Percentiles rank a stretch among this genome's conserved stretches.
phyloP scores from a whole-genome alignment of 2,113 vertebrate genomes.

The Pionites leucogaster region DNA sequence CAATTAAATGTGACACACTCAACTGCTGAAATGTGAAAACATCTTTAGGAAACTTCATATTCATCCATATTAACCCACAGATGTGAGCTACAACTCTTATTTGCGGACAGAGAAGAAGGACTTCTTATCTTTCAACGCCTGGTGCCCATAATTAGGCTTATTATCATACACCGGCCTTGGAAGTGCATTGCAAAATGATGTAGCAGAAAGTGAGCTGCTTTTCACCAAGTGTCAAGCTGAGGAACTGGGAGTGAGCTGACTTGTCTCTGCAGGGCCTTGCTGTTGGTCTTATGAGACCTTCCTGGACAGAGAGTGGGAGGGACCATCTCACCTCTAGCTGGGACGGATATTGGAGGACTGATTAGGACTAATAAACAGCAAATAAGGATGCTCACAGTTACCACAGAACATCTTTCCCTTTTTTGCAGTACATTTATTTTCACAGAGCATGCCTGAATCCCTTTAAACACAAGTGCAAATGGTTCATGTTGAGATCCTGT shows the following conservation, averaged over 20 bases:
- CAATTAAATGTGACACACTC: constrained; percentile 60
- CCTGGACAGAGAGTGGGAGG: not conserved
- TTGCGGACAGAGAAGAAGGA: not conserved
- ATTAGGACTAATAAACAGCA: not conserved
- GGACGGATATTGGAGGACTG: not conserved
- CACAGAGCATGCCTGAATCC: not conserved
- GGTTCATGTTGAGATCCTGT: not conserved
- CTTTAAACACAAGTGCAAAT: not conserved
- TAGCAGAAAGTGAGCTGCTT: not conserved
- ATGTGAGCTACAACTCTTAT: constrained; percentile 18
- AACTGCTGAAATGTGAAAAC: not conserved
- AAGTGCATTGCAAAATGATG: not conserved
- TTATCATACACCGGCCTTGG: not conserved
- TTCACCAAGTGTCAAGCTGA: not conserved
- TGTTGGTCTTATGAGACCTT: not conserved
- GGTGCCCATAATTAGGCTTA: not conserved
- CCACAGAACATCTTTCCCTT: not conserved
- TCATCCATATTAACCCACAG: not conserved
- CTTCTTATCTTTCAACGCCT: constrained; percentile 25
- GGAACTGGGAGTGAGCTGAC: not conserved
- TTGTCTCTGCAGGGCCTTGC: not conserved
- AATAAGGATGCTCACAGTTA: not conserved
- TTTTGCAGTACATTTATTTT: not conserved
- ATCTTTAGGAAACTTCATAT: not conserved
- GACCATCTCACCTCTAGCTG: not conserved